Conservation (phyloP, 2,888 invertebrate species). For the Dicyrtomina minuta region DNA sequence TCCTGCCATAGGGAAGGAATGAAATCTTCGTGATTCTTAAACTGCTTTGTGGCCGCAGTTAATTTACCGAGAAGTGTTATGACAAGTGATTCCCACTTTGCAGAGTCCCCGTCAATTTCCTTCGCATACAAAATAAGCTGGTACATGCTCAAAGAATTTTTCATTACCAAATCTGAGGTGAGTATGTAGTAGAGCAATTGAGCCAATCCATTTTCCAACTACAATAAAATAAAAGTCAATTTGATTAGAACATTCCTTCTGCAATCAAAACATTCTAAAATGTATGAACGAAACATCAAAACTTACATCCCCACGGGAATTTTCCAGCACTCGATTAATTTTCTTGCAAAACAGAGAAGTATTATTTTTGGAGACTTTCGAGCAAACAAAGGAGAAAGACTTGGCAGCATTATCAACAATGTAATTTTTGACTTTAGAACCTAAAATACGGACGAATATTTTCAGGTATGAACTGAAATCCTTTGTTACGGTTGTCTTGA, state of each 20-base stretch:
- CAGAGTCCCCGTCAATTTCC: neutral
- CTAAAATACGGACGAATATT: slow-evolving; percentile 50
- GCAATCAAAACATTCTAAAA: too few species aligned
- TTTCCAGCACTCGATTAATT: slow-evolving; percentile 21
- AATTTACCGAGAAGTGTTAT: slow-evolving; percentile 2
- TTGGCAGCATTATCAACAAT: slow-evolving; percentile 92
- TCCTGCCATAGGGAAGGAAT: neutral
- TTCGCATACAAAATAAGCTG: neutral
- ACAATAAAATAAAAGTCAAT: neutral
- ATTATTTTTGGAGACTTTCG: slow-evolving; percentile 79
- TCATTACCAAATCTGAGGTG: neutral
- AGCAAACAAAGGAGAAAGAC: slow-evolving; percentile 90
- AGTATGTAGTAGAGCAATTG: slow-evolving; percentile 2
- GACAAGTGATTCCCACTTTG: neutral
- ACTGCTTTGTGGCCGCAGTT: neutral
- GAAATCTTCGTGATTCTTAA: neutral
- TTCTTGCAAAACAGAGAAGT: slow-evolving; percentile 41
- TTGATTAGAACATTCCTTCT: too few species aligned
- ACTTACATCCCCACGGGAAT: slow-evolving; percentile 7
- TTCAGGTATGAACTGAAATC: slow-evolving; percentile 72
- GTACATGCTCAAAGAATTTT: neutral
- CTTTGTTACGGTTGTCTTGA: slow-evolving; percentile 79
- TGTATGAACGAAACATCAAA: too few species aligned
- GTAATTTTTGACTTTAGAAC: slow-evolving; percentile 61
- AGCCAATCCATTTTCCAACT: slow-evolving; percentile 26